Evolutionary conservation across 1,140 invertebrate genomes (phyloP).

Genomic region (Drosophila sulfurigaster): DNA sequence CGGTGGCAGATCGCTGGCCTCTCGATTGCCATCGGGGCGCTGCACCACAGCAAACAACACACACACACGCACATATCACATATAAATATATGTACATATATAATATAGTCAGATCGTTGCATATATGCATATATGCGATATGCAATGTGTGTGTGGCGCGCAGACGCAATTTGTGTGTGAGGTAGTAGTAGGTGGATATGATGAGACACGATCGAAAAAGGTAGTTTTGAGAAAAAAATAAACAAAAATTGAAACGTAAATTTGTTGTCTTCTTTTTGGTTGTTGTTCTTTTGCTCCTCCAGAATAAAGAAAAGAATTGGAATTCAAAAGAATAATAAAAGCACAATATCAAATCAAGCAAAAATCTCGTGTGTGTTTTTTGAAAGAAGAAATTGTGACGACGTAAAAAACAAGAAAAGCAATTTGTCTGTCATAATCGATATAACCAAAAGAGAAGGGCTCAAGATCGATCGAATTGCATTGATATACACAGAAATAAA

Average conservation of each 20-base stretch:
- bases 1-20: constrained; percentile 79
- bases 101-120: constrained; percentile 40
- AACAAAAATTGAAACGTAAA: constrained; percentile 73
- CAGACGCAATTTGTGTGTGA: constrained; percentile 56
- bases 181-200: constrained; percentile 77
- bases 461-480: constrained; percentile 22
- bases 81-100: constrained; percentile 40
- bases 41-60: constrained; percentile 30
- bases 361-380: constrained; percentile 27
- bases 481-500: constrained; percentile 1
- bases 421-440: constrained; percentile 42
- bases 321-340: constrained; percentile 33
- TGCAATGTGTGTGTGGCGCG: constrained; percentile 23
- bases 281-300: constrained; percentile 5
- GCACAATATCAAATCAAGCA: constrained; percentile 43
- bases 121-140: constrained; percentile 33
- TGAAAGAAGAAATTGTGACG: constrained; percentile 4
- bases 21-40: constrained; percentile 80
- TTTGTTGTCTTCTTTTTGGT: constrained; percentile 34
- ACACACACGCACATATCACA: constrained; percentile 21
- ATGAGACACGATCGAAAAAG: constrained; percentile 78
- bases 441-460: constrained; percentile 8
- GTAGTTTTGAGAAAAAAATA: constrained; percentile 70
- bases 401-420: constrained; percentile 67
- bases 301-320: constrained; percentile 1